phyloP scores from a whole-genome alignment of 1,140 invertebrate species.

The Scaptodrosophila lebanonensis region DNA sequence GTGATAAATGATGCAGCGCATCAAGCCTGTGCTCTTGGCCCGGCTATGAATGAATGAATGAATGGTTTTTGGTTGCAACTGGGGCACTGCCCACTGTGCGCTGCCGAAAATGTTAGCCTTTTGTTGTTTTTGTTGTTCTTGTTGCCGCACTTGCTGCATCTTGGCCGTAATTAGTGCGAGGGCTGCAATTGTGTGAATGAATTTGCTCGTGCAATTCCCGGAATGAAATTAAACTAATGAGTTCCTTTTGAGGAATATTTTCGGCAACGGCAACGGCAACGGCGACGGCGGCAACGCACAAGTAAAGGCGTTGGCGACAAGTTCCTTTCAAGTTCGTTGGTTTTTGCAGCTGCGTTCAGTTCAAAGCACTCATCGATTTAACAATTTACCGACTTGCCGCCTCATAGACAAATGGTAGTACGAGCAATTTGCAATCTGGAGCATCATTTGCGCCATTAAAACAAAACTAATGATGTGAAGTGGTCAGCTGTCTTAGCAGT shows the following conservation, averaged over 20 bases:
- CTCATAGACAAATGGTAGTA: no score
- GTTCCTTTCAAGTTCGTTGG: no score
- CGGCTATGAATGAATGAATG: constrained; percentile 30
- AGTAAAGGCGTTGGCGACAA: no score
- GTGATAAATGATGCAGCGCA: constrained; percentile 49
- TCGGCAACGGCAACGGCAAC: constrained; percentile 24
- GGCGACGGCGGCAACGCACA: not conserved
- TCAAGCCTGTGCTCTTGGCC: constrained; percentile 13
- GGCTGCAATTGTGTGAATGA: constrained; percentile 55
- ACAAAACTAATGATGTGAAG: no score
- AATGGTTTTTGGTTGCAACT: constrained; percentile 15
- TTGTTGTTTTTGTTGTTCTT: constrained; percentile 12
- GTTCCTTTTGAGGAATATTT: constrained; percentile 23
- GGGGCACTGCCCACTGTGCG: not conserved
- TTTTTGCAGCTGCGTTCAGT: no score
- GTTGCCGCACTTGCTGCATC: not conserved
- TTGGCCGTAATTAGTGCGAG: constrained; percentile 60
- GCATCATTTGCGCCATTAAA: no score
- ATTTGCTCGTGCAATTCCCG: constrained; percentile 36
- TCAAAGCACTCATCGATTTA: no score
- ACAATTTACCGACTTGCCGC: no score
- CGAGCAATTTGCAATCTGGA: no score
- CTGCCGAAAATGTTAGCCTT: not conserved
- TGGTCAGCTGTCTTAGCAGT: no score
- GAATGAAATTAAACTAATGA: constrained; percentile 48